Conservation (phyloP, 2,888 invertebrate species). For the Harmothoe impar region DNA sequence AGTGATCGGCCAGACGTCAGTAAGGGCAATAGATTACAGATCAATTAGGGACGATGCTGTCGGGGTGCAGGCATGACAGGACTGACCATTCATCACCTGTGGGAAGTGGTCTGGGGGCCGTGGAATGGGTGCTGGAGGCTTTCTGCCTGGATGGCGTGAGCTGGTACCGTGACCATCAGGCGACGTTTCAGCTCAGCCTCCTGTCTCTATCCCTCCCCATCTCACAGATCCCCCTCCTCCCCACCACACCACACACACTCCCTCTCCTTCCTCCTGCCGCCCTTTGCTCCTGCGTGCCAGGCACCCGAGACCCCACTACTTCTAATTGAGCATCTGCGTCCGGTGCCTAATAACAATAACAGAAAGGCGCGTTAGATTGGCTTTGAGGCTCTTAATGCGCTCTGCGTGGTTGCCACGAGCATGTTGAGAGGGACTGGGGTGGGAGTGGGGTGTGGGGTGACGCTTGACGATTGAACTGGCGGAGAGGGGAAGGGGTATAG, state of each 20-base stretch:
- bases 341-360: slow-evolving; percentile 55
- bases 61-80: background rate
- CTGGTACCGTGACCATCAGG: background rate
- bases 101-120: background rate
- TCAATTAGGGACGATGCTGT: slow-evolving; percentile 3
- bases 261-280: background rate
- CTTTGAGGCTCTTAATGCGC: slow-evolving; percentile 23
- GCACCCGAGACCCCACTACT: background rate
- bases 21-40: background rate
- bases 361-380: slow-evolving; percentile 48
- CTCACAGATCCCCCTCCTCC: background rate
- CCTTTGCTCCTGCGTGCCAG: slow-evolving; percentile 42
- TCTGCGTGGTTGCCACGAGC: background rate
- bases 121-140: background rate
- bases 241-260: background rate
- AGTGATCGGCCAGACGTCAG: background rate
- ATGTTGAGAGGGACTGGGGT: background rate
- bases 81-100: slow-evolving; percentile 6
- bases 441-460: background rate
- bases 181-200: background rate
- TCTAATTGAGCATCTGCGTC: slow-evolving; percentile 55
- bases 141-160: slow-evolving; percentile 42
- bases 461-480: background rate
- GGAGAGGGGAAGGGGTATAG: background rate
- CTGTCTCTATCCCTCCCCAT: background rate